phyloP scores from a whole-genome alignment of 2,113 vertebrate genomes.

The Sturnira hondurensis region DNA sequence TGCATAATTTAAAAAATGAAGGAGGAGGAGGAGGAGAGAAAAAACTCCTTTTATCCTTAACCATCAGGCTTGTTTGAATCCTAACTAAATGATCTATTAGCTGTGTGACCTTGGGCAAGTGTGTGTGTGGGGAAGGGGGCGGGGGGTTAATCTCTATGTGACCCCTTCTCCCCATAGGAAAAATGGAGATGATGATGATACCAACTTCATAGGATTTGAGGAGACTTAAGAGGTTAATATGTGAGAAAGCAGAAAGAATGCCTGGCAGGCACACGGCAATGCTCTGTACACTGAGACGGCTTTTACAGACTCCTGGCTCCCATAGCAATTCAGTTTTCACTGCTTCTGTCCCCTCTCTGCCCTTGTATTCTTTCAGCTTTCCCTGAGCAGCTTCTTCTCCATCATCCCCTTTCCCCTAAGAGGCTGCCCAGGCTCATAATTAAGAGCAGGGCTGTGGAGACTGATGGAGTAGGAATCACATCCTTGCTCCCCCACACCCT shows the following conservation, averaged over 20 bases:
- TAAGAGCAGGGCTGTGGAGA: not conserved
- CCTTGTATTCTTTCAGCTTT: not conserved
- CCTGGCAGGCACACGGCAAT: too few species aligned
- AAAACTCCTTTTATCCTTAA: fast-evolving
- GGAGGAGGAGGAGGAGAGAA: not conserved
- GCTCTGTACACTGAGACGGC: fast-evolving
- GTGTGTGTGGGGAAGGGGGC: too few species aligned
- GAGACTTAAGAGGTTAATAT: fast-evolving
- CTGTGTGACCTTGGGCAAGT: not conserved
- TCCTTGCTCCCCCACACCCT: not conserved
- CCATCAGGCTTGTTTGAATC: not conserved
- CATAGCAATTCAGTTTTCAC: too few species aligned
- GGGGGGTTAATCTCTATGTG: not conserved
- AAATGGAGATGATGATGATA: not conserved
- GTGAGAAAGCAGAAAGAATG: not conserved
- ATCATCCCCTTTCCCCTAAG: too few species aligned
- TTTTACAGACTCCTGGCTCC: not conserved
- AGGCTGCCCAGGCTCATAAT: not conserved
- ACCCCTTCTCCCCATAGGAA: not conserved
- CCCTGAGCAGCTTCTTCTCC: not conserved
- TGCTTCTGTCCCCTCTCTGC: not conserved
- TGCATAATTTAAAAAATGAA: not conserved
- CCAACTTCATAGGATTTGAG: not conserved
- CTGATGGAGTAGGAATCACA: not conserved
- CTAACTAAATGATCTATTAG: not conserved